phyloP scores from a whole-genome alignment of 2,113 vertebrate genomes.

The Elephas maximus region DNA sequence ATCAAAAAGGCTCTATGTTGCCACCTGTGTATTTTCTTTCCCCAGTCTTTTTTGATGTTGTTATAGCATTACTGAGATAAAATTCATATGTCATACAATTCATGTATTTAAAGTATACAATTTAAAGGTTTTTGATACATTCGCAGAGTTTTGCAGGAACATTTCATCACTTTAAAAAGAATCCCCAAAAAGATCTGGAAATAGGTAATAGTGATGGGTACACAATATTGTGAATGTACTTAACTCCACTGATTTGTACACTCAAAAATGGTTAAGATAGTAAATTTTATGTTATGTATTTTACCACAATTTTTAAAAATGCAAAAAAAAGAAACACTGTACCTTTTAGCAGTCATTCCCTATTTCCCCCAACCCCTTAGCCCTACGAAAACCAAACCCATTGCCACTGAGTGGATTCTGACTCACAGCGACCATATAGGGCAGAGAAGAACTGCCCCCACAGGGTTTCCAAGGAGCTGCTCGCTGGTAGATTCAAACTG shows the following conservation, averaged over 20 bases:
- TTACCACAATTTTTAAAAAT: background rate
- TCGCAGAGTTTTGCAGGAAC: background rate
- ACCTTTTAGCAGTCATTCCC: background rate
- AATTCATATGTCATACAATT: background rate
- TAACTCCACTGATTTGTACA: background rate
- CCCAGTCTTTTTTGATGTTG: background rate
- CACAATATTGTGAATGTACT: background rate
- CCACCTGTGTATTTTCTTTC: background rate
- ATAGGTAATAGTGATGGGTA: background rate
- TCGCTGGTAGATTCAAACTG: no score
- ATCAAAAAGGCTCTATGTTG: background rate
- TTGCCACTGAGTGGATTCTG: no score
- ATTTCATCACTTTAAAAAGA: background rate
- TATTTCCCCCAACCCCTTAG: background rate
- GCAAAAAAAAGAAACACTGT: background rate
- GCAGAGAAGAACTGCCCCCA: no score
- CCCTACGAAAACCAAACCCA: no score
- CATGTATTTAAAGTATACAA: background rate
- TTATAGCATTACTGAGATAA: background rate
- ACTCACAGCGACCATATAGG: no score
- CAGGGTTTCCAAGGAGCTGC: no score
- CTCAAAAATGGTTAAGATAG: background rate
- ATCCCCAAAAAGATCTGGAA: background rate
- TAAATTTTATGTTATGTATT: background rate
- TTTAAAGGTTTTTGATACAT: background rate